Base-by-base conservation (phyloP, 2,113 vertebrate genomes). In the Triplophysa rosa region DNA sequence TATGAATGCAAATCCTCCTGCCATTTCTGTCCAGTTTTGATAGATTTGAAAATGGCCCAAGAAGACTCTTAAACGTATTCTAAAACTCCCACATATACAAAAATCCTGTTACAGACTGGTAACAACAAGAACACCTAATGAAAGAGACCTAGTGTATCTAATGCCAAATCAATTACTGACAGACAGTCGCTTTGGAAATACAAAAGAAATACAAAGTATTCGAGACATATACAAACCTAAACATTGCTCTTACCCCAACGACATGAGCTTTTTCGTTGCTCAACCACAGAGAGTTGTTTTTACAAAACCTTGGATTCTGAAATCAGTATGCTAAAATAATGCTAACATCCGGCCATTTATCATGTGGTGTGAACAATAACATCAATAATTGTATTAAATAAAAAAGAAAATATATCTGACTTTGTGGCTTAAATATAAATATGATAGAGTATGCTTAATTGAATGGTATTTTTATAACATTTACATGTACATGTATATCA, bases 21-120 rank as follows among this genome's bases (percentile, higher is more conserved):
- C 42, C 68, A 75, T 49, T 69, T 13, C 72, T 77, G 72, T 68
- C 49, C 71, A 85, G 64, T 58, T 9, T n/a, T 5, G n/a, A n/a
- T 10, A 52, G 49, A 52, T 52, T 52, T 52, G 49, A 52, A 79
- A 79, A 74, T 61, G 26, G 71, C 59, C 49, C 17, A 29, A 21
- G 21, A 58, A 42, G 40, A 67, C 12, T 33, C 29, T 33, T 33
- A 12, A 19, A 54, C 11, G 37, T 13, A 63, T 68, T 77, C 23
- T 56, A 8, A 47, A 42, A 42, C 7, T 9, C 40, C 40, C 1
- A 74, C 24, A 40, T 65, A 61, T 73, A 58, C 37, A 29, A 69
- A 33, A 56, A 63, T 58, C 24, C 13, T 21, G 65, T 62, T 45
- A 26, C 13, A 26, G 29, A 49, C 26, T 71, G 26, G 37, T 59